Percentiles rank a stretch among this genome's conserved stretches.
These are phyloP conservation scores for Bilobella aurantiaca DNA, from an alignment of 1,140 invertebrate species.

Conservation along the genomic window DNA sequence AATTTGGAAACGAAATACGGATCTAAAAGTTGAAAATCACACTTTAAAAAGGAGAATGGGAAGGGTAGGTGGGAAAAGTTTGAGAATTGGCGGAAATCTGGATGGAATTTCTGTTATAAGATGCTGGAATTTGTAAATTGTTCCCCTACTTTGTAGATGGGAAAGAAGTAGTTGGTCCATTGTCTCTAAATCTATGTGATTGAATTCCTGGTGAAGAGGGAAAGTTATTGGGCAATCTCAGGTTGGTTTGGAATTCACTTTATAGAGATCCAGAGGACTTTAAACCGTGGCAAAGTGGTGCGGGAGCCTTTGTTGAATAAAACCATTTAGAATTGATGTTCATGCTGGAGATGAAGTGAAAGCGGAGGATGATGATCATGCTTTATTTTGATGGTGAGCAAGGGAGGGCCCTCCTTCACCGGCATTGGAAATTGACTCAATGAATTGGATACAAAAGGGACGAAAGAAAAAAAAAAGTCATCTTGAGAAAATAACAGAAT, in stretches of 20 bases:
- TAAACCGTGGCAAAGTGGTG: background rate
- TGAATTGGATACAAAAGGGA: background rate
- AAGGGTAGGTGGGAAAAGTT: too few relatives aligned
- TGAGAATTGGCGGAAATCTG: too few relatives aligned
- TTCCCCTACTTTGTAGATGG: too few relatives aligned
- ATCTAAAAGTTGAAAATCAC: too few relatives aligned
- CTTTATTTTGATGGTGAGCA: constrained; percentile 1
- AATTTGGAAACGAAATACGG: too few relatives aligned
- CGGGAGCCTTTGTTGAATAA: background rate
- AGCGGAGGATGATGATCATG: background rate
- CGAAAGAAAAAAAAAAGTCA: background rate
- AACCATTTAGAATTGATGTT: constrained; percentile 9
- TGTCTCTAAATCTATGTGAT: too few relatives aligned
- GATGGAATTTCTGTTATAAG: too few relatives aligned
- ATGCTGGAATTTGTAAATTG: too few relatives aligned
- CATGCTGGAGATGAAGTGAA: constrained; percentile 3
- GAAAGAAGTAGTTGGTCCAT: too few relatives aligned
- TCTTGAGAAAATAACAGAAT: background rate
- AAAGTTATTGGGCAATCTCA: background rate
- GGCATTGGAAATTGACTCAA: constrained; percentile 7
- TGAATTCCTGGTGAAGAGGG: background rate
- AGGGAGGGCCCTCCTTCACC: background rate
- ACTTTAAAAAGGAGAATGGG: too few relatives aligned
- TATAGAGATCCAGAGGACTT: background rate
- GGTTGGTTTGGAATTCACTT: background rate